These are phyloP conservation scores for Torymus auratus DNA, from an alignment of 2,888 invertebrate genomes.

Conservation along the genomic window DNA sequence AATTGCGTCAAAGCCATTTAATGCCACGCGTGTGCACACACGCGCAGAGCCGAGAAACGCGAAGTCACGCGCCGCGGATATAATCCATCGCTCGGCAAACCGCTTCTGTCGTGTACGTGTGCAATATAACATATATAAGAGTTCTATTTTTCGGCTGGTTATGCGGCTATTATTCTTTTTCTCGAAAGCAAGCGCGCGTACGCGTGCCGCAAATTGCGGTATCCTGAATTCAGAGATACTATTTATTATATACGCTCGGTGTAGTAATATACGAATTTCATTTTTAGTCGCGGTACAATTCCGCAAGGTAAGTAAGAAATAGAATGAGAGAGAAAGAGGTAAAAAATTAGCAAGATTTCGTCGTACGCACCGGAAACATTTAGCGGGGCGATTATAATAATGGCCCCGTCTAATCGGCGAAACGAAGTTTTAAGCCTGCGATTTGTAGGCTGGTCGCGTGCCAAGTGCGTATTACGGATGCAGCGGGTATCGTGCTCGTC, in stretches of 20 bases:
- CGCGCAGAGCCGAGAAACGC: background rate
- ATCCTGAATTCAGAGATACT: background rate
- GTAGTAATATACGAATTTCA: background rate
- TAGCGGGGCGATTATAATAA: conserved; percentile 18
- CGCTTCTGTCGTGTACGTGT: conserved; percentile 3
- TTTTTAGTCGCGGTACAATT: background rate
- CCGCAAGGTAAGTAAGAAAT: background rate
- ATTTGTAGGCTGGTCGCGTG: conserved; percentile 24
- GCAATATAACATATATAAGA: background rate
- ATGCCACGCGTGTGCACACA: conserved; percentile 1
- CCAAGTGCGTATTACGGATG: conserved; percentile 14
- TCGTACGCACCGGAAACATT: conserved; percentile 28
- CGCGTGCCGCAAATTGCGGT: conserved; percentile 40
- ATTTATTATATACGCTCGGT: background rate
- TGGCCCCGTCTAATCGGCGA: conserved; percentile 6
- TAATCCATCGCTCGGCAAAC: conserved; percentile 31
- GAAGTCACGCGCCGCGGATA: conserved; percentile 20
- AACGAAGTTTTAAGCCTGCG: conserved; percentile 1
- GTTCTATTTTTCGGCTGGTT: background rate
- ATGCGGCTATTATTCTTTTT: background rate
- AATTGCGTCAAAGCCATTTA: conserved; percentile 34
- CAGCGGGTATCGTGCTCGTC: background rate
- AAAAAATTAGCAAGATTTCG: background rate
- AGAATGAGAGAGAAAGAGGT: background rate
- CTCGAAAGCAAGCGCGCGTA: background rate